Conservation (phyloP, 2,888 invertebrate genomes). For the Craniophora ligustri region DNA sequence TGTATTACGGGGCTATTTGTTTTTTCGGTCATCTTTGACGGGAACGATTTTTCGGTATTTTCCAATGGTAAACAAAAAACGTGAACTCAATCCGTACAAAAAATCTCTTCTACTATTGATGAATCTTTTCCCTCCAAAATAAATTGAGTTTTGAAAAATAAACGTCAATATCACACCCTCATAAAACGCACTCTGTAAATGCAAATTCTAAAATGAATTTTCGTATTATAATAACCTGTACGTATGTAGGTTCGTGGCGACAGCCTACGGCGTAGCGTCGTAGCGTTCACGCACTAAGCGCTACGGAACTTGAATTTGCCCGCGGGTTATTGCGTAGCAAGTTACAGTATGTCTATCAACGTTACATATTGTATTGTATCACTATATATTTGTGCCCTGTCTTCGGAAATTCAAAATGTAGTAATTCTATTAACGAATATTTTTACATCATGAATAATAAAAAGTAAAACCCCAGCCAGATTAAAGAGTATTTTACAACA, state of each 20-base stretch:
- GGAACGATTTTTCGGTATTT: background rate
- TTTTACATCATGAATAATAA: too few species aligned
- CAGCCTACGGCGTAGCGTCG: slow-evolving; percentile 73
- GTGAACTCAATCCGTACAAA: too few species aligned
- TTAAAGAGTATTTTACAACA: background rate
- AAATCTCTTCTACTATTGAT: background rate
- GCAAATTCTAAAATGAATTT: slow-evolving; percentile 41
- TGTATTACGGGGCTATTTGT: slow-evolving; percentile 36
- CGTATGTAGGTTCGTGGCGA: slow-evolving; percentile 64
- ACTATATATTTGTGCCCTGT: too few species aligned
- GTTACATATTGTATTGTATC: slow-evolving; percentile 2
- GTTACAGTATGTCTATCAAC: slow-evolving; percentile 20
- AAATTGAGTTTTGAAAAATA: slow-evolving; percentile 14
- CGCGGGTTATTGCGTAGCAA: slow-evolving; percentile 56
- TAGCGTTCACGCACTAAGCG: slow-evolving; percentile 57
- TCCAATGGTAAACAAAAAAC: too few species aligned
- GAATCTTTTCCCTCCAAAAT: slow-evolving; percentile 4
- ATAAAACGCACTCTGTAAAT: slow-evolving; percentile 28
- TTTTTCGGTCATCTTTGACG: slow-evolving; percentile 30
- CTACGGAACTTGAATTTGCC: slow-evolving; percentile 56
- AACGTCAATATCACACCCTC: slow-evolving; percentile 24
- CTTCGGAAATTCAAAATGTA: background rate
- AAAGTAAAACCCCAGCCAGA: background rate
- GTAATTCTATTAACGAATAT: background rate
- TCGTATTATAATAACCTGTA: slow-evolving; percentile 37